These are phyloP conservation scores for Hypomecis punctinalis DNA, from an alignment of 2,888 invertebrate species.

Conservation along the genomic window DNA sequence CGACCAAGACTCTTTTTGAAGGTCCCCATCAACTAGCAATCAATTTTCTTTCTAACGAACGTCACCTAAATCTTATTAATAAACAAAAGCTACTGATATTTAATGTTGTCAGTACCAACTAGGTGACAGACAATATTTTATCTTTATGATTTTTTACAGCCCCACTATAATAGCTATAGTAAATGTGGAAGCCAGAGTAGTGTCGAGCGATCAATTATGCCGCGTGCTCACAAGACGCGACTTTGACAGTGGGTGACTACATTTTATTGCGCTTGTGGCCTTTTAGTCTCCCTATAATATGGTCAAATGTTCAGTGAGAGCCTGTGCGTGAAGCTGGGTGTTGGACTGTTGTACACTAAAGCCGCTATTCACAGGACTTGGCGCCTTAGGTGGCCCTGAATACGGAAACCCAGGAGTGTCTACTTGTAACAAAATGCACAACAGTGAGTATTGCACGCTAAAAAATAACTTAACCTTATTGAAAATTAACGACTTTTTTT, in stretches of 20 bases:
- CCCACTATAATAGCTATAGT: conserved; percentile 18
- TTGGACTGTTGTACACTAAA: not conserved
- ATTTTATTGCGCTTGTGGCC: conserved; percentile 13
- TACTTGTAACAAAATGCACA: too few relatives aligned
- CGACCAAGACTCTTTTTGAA: too few relatives aligned
- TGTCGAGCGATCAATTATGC: conserved; percentile 37
- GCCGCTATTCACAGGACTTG: not conserved
- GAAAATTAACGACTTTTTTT: too few relatives aligned
- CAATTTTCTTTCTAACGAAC: not conserved
- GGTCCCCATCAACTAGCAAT: too few relatives aligned
- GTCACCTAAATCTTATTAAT: not conserved
- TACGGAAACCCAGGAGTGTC: too few relatives aligned
- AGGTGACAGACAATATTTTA: conserved; percentile 14
- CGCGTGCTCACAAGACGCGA: conserved; percentile 19
- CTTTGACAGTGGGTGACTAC: conserved; percentile 10
- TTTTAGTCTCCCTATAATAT: conserved; percentile 18
- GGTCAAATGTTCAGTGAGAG: conserved; percentile 17
- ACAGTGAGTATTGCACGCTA: too few relatives aligned
- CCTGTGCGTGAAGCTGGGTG: conserved; percentile 7
- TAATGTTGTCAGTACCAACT: conserved; percentile 2
- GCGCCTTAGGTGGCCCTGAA: too few relatives aligned
- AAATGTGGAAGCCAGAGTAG: conserved; percentile 26
- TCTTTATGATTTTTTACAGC: conserved; percentile 34
- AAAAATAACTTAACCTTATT: too few relatives aligned
- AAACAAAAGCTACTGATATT: conserved; percentile 1